Percentiles rank a stretch among this genome's conserved stretches.
phyloP scores from a whole-genome alignment of 2,888 invertebrate species.

The Mythimna lalbum region DNA sequence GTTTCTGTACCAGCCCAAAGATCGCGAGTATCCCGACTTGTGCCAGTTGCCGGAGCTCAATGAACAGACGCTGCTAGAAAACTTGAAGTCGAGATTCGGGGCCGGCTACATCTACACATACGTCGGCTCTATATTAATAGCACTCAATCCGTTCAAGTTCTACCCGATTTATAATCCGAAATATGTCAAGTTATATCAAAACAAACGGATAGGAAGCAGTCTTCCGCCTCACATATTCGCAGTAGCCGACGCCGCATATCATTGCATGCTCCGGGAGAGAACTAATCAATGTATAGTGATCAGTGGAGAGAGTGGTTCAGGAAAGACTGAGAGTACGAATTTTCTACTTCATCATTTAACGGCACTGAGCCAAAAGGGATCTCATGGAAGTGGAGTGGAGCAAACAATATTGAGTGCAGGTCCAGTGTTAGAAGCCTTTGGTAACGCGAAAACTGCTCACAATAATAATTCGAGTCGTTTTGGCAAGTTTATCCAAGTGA shows the following conservation, averaged over 20 bases:
- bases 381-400: slow-evolving; percentile 98
- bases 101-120: slow-evolving; percentile 99
- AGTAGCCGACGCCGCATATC: slow-evolving; percentile 98
- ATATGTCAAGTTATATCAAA: slow-evolving; percentile 98
- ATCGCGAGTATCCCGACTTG: slow-evolving; percentile 98
- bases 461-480: slow-evolving; percentile 99
- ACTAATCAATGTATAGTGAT: slow-evolving; percentile 98
- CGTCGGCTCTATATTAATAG: slow-evolving; percentile 98
- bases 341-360: slow-evolving; percentile 98
- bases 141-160: slow-evolving; percentile 98
- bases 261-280: slow-evolving; percentile 97
- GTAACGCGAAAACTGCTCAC: slow-evolving; percentile 99
- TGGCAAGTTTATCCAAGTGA: slow-evolving; percentile 99
- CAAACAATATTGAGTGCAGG: slow-evolving; percentile 99
- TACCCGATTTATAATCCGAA: slow-evolving; percentile 99
- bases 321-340: slow-evolving; percentile 99
- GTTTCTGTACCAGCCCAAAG: slow-evolving; percentile 97
- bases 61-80: slow-evolving; percentile 97
- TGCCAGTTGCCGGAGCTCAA: slow-evolving; percentile 98
- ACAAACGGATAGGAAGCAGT: slow-evolving; percentile 96
- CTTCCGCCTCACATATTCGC: slow-evolving; percentile 99
- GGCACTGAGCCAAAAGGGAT: slow-evolving; percentile 98
- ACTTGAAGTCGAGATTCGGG: slow-evolving; percentile 96
- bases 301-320: slow-evolving; percentile 98
- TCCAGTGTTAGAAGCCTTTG: slow-evolving; percentile 99